Evolutionary conservation across 1,140 invertebrate species (phyloP), one percentile per base, ranked within the genome.

Genomic region (Aplysia californica): DNA sequence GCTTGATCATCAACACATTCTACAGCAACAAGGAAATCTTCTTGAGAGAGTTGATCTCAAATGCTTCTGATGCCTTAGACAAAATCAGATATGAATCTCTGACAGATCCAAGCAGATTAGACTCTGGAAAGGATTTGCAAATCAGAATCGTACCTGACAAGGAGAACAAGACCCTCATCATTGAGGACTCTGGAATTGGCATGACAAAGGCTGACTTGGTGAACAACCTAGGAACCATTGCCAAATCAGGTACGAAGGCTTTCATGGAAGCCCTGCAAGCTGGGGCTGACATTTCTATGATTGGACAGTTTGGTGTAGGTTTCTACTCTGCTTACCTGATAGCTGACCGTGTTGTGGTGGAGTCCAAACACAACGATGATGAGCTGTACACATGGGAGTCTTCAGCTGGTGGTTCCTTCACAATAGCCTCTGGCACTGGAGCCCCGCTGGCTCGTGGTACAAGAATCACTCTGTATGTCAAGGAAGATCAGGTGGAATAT

Each of bases 21-120:
- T 99, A 99, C 88, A 98, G 96, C 0, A 99, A 99, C 92, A 99
- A 99, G 92, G 98, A 99, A 92, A 98, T 99, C 81, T 99, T 99
- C 91, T 93, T 99, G 75, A 93, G 98, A 91, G 98, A 99, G 92
- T 93, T 99, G 87, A 95, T 96, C 83, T 96, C 95, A 5, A 96
- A 96, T 82, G 93, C 95, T 1, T 97, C 96, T 50, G 96, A 96
- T 92, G 94, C 92, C 65, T 86, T 93, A 78, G 92, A 93, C 83
- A 93, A 93, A 83, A 93, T 93, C 79, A 82, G 93, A 21, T 97
- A 96, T 92, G 95, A 97, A 90, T 95, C 95, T 56, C 92, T 98
- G 67, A 98, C 96, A 20, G 96, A 97, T 87, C 94, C 96, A 56
- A 92, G 93, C 20, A 92, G 92, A 82, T 91, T 99, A 75, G 97